Percentiles rank a stretch among this genome's conserved stretches.
Evolutionary conservation across 2,888 invertebrate genomes (phyloP).

Genomic region (Diloba caeruleocephala): DNA sequence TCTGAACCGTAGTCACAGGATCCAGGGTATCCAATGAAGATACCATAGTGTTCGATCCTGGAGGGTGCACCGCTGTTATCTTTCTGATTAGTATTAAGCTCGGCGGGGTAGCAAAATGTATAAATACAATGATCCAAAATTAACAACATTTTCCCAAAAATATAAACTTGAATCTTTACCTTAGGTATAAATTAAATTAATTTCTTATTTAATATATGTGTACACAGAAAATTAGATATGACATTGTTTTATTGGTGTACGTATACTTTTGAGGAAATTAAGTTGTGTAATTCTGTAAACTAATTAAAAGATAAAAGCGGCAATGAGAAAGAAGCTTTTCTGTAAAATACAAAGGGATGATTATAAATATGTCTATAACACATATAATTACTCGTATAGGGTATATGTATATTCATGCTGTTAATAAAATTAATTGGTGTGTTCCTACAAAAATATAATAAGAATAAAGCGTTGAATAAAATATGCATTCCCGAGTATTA

Average conservation of each 20-base stretch:
- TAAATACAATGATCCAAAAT: slow-evolving; percentile 27
- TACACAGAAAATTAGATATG: slow-evolving; percentile 17
- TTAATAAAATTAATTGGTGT: slow-evolving; percentile 15
- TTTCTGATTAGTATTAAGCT: slow-evolving; percentile 87
- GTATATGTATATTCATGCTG: too few relatives aligned
- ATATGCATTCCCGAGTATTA: not conserved
- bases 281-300: slow-evolving; percentile 9
- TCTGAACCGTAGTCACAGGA: slow-evolving; percentile 85
- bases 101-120: slow-evolving; percentile 71
- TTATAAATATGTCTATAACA: slow-evolving; percentile 34
- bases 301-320: slow-evolving; percentile 56
- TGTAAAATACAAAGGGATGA: slow-evolving; percentile 56
- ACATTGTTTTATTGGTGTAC: not conserved
- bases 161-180: not conserved
- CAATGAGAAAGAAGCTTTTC: slow-evolving; percentile 60
- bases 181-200: not conserved
- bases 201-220: slow-evolving; percentile 12
- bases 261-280: slow-evolving; percentile 25
- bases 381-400: too few relatives aligned
- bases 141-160: slow-evolving; percentile 7
- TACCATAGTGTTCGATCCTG: slow-evolving; percentile 95
- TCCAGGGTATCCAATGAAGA: slow-evolving; percentile 93
- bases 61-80: slow-evolving; percentile 86
- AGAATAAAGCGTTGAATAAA: too few relatives aligned
- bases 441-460: slow-evolving; percentile 9